Evolutionary conservation across 1,140 invertebrate species (phyloP), one percentile per base, ranked within the genome.

Genomic region (Drosophila carrolli): DNA sequence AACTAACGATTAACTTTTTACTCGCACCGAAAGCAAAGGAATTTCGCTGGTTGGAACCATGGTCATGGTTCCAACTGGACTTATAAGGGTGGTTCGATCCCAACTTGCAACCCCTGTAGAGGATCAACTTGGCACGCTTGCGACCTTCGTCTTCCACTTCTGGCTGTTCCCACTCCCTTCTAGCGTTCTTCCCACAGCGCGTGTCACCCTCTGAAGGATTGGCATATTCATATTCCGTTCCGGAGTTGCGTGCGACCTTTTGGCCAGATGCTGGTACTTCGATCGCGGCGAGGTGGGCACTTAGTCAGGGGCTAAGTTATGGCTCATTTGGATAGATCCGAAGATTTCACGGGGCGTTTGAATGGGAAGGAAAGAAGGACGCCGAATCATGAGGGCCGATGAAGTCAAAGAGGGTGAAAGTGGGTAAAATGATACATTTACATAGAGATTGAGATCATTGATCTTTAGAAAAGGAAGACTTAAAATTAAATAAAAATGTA

Each of bases 191-290:
- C 62, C 44, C 61, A 63, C 23, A 60, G 78, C 82, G 86, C 86
- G 86, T 86, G 79, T 72, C 88, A 78, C 76, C 76, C 68, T 75
- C 46, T 29, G 23, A 43, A 70, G 56, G 63, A 59, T 62, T 60
- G 76, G 54, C 50, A 14, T 50, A 32, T n/a, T n/a, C 79, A 53
- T 48, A 37, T 38, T 71, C 43, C 19, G 16, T 43, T 62, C 23
- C 11, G 43, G 27, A 48, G 41, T 61, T 66, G 61, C 44, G 65
- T 58, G 81, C 60, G 85, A 90, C 85, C 85, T 90, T 90, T 90
- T 90, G 85, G 85, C 68, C 43, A 71, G 61, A 90, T 90, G 85
- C 85, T 90, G 85, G 85, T 90, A 85, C 77, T 67, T 16, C 19
- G 59, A 60, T 58, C 57, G 32, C 57, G 16, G 32, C 37, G 41